These are phyloP conservation scores for Blastomussa wellsi DNA, from an alignment of 92 coral and sea anemone genomes.

Conservation along the genomic window DNA sequence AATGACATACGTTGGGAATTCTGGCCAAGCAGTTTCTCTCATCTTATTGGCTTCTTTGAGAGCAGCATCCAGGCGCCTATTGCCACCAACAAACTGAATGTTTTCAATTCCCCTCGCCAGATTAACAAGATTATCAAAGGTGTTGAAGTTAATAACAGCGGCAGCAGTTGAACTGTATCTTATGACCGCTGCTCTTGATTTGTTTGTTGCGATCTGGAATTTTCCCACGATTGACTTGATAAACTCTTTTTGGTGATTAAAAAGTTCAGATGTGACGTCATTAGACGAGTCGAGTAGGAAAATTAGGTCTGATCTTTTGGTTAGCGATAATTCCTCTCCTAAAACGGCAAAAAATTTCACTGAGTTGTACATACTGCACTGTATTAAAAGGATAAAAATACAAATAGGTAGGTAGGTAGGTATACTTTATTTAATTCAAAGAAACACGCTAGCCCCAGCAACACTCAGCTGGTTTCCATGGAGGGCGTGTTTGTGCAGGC, in stretches of 20 bases:
- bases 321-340: conserved; percentile 33
- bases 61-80: conserved; percentile 68
- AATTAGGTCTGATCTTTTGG: conserved; percentile 61
- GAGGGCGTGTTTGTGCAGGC: too few species aligned
- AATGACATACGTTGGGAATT: conserved; percentile 51
- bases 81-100: conserved; percentile 64
- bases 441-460: too few species aligned
- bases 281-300: conserved; percentile 87
- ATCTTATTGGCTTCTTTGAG: conserved; percentile 54
- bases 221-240: conserved; percentile 64
- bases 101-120: conserved; percentile 58
- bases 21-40: conserved; percentile 28
- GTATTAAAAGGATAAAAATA: too few species aligned
- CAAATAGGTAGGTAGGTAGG: too few species aligned
- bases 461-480: too few species aligned
- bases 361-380: background rate
- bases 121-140: conserved; percentile 53
- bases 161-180: conserved; percentile 65
- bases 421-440: too few species aligned
- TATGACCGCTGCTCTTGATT: conserved; percentile 75
- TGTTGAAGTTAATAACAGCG: conserved; percentile 55
- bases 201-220: conserved; percentile 59
- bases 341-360: background rate
- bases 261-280: conserved; percentile 64
- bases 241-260: conserved; percentile 66